Conservation (phyloP, 2,113 vertebrate genomes). For the Cyphomyrus discorhynchus region DNA sequence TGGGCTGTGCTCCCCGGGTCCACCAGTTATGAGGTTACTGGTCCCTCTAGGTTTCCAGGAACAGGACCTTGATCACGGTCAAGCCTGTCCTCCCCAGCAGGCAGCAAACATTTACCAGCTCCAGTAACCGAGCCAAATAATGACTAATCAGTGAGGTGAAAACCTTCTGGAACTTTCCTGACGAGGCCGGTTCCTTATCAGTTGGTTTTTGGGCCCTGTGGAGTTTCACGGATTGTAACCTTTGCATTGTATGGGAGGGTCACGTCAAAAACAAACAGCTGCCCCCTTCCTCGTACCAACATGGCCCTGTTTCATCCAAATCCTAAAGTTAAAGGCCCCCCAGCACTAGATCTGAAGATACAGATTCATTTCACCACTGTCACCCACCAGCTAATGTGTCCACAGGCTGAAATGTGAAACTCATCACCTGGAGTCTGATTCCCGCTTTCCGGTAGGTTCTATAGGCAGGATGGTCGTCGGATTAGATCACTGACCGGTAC, state of each 20-base stretch:
- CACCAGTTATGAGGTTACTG: not conserved
- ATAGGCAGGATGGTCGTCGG: not conserved
- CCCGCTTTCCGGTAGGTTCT: not conserved
- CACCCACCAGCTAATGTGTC: not conserved
- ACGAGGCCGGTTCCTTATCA: slow-evolving; percentile 3
- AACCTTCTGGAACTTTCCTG: not conserved
- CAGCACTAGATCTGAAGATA: not conserved
- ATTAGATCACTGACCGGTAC: not conserved
- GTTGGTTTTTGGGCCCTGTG: not conserved
- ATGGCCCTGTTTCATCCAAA: not conserved
- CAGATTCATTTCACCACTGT: not conserved
- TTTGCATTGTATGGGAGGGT: not conserved
- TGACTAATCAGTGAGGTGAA: slow-evolving; percentile 23
- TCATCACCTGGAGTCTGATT: not conserved
- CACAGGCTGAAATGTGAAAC: not conserved
- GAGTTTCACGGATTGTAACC: not conserved
- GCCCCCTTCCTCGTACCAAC: not conserved
- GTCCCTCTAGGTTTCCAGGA: slow-evolving; percentile 18
- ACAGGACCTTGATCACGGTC: slow-evolving; percentile 14
- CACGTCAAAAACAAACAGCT: not conserved
- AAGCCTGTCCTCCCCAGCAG: slow-evolving; percentile 27
- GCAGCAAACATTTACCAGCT: slow-evolving; percentile 33
- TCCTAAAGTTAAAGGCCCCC: not conserved
- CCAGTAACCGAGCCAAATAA: slow-evolving; percentile 22
- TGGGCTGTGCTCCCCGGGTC: not conserved